Conservation (phyloP, 2,113 vertebrate genomes). For the Scophthalmus maximus region DNA sequence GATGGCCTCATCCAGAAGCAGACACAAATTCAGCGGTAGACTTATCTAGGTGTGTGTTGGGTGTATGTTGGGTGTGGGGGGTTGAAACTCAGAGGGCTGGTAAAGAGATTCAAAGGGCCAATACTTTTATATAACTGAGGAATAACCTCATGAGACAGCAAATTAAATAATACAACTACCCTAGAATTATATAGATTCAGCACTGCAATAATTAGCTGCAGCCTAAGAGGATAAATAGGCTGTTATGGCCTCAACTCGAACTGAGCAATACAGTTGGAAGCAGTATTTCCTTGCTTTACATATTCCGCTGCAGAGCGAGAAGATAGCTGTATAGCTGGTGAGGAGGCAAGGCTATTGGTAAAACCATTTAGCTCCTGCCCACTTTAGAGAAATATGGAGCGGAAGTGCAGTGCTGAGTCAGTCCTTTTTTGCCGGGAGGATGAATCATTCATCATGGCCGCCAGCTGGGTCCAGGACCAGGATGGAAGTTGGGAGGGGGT, state of each 20-base stretch:
- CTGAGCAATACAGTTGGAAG: too few relatives aligned
- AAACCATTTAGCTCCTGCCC: slow-evolving; percentile 64
- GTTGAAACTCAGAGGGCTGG: background rate
- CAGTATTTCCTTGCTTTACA: slow-evolving; percentile 43
- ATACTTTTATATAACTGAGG: too few relatives aligned
- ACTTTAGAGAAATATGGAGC: slow-evolving; percentile 71
- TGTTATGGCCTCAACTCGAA: slow-evolving; percentile 11
- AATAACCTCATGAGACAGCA: too few relatives aligned
- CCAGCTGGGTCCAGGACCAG: slow-evolving; percentile 62
- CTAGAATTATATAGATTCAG: too few relatives aligned
- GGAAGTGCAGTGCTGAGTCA: slow-evolving; percentile 73
- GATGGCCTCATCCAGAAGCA: background rate
- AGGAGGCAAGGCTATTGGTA: slow-evolving; percentile 44
- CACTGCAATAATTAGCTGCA: too few relatives aligned
- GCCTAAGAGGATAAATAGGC: too few relatives aligned
- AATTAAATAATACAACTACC: too few relatives aligned
- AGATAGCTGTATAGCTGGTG: slow-evolving; percentile 26
- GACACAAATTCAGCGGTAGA: background rate
- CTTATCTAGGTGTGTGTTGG: background rate
- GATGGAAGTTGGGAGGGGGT: slow-evolving; percentile 38
- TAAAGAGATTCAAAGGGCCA: background rate
- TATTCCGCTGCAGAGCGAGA: slow-evolving; percentile 49
- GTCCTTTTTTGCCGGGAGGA: slow-evolving; percentile 70
- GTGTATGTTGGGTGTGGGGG: background rate
- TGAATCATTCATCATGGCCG: slow-evolving; percentile 83